Evolutionary conservation across 2,888 invertebrate species (phyloP).

Genomic region (Phortica okadai): DNA sequence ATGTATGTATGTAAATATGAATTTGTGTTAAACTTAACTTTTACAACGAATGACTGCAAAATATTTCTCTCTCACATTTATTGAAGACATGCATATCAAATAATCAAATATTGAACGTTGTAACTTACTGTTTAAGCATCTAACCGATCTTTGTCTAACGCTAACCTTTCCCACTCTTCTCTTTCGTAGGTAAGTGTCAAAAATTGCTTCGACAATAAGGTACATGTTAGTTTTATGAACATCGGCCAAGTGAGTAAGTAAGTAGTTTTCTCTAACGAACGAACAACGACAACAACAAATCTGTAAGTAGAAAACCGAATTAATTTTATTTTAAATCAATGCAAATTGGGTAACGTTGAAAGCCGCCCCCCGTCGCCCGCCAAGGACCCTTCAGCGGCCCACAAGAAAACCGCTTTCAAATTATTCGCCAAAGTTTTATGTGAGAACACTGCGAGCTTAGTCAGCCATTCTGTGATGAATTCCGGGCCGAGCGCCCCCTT

Average conservation of each 20-base stretch:
- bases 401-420: neutral
- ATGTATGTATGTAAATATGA: too few species aligned
- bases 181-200: slow-evolving; percentile 56
- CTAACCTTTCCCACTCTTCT: slow-evolving; percentile 25
- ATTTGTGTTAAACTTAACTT: too few species aligned
- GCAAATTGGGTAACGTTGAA: too few species aligned
- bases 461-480: neutral
- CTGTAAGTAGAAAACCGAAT: slow-evolving; percentile 13
- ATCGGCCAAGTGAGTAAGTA: neutral
- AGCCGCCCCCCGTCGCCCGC: neutral
- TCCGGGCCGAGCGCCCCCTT: slow-evolving; percentile 62
- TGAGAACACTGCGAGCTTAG: neutral
- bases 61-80: too few species aligned
- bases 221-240: neutral
- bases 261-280: neutral
- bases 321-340: slow-evolving; percentile 32
- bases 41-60: too few species aligned
- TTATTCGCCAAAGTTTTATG: slow-evolving; percentile 40
- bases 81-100: too few species aligned
- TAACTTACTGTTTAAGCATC: slow-evolving; percentile 13
- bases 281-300: neutral
- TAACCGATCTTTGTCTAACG: neutral
- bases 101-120: slow-evolving; percentile 33
- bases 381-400: too few species aligned
- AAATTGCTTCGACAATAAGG: neutral